phyloP scores from a whole-genome alignment of 2,797 vertebrate species.

The Melanotaenia parkinsoni region DNA sequence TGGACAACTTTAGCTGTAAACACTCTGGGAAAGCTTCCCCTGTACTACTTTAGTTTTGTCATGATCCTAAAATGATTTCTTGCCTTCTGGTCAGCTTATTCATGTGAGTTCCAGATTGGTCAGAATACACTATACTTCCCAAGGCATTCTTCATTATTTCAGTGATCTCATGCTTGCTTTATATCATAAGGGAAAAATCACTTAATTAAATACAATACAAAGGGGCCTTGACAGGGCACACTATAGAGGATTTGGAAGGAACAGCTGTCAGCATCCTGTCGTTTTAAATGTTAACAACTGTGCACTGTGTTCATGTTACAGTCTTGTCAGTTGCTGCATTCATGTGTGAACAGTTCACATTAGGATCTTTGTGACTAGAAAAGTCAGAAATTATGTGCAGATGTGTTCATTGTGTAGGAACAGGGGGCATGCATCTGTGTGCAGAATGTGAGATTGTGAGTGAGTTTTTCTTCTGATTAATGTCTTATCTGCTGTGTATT shows the following conservation, averaged over 20 bases:
- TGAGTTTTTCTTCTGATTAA: conserved; percentile 9
- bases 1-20: conserved; percentile 37
- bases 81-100: conserved; percentile 45
- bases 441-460: conserved; percentile 27
- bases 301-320: conserved; percentile 48
- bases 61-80: conserved; percentile 41
- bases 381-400: conserved; percentile 33
- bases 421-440: conserved; percentile 25
- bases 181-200: conserved; percentile 48
- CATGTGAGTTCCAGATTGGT: conserved; percentile 45
- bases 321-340: conserved; percentile 37
- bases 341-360: conserved; percentile 47
- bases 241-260: conserved; percentile 48
- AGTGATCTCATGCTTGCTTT: conserved; percentile 44
- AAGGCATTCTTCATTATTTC: conserved; percentile 48
- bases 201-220: conserved; percentile 44
- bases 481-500: conserved; percentile 17
- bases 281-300: conserved; percentile 50
- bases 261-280: conserved; percentile 54
- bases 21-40: conserved; percentile 27
- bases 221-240: conserved; percentile 35
- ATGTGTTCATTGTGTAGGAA: conserved; percentile 25
- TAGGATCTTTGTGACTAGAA: conserved; percentile 38
- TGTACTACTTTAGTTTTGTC: conserved; percentile 41
- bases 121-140: conserved; percentile 37